These are phyloP conservation scores for Nemoura dubitans DNA, from an alignment of 2,888 invertebrate genomes.

Conservation along the genomic window DNA sequence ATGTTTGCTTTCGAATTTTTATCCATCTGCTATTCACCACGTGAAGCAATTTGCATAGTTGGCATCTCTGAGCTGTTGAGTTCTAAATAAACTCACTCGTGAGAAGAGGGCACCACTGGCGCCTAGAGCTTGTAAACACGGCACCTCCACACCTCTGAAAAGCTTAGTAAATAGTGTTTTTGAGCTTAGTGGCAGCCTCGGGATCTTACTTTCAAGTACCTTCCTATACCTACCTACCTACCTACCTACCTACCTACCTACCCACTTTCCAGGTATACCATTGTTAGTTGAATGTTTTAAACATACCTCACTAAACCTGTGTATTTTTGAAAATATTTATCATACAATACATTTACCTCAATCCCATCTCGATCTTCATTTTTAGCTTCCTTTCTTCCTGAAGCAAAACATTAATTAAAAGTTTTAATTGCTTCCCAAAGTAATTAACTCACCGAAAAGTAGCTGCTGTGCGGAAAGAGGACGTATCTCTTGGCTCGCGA, in stretches of 20 bases:
- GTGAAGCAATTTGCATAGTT: conserved; percentile 54
- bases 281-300: neutral
- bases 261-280: no score
- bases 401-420: neutral
- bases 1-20: no score
- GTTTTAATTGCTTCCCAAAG: conserved; percentile 1
- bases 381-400: neutral
- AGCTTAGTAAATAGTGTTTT: neutral
- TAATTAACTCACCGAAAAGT: conserved; percentile 31
- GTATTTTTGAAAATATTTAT: neutral
- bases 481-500: conserved; percentile 27
- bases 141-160: neutral
- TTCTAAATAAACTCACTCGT: neutral
- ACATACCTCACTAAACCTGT: neutral
- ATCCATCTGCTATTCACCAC: no score
- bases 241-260: no score
- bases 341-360: neutral
- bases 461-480: conserved; percentile 23
- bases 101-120: neutral
- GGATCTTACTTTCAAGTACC: neutral
- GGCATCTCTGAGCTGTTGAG: neutral
- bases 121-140: neutral
- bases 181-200: neutral
- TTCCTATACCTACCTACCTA: no score
- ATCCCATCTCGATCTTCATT: neutral